Conservation (phyloP, 2,797 vertebrate genomes). For the Peromyscus nudipes region DNA sequence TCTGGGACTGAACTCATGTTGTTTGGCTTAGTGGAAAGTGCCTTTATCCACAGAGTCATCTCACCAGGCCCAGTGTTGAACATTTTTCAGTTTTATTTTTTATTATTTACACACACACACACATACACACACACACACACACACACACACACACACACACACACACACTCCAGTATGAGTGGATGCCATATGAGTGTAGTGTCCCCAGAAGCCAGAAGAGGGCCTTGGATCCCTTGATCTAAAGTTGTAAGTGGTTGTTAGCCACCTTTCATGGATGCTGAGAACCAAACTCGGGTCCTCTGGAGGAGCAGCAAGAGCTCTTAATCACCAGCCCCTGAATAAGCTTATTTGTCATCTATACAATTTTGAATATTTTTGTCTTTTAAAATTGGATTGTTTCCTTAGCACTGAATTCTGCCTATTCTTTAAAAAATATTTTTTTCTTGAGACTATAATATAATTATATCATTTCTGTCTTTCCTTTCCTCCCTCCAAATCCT, state of each 20-base stretch:
- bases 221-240: neutral
- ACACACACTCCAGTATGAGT: too few species aligned
- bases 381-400: neutral
- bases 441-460: neutral
- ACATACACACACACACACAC: too few species aligned
- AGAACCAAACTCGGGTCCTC: neutral
- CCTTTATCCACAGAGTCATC: neutral
- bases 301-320: neutral
- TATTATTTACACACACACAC: neutral
- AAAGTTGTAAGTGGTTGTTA: neutral
- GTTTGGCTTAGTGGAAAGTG: too few species aligned
- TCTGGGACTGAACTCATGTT: too few species aligned
- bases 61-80: neutral
- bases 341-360: neutral
- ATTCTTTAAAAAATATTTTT: neutral
- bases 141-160: too few species aligned
- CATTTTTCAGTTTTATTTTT: neutral
- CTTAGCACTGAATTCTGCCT: neutral
- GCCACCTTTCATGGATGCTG: neutral
- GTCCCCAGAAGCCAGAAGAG: neutral
- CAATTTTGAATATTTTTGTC: neutral
- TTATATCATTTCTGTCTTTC: neutral
- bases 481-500: neutral
- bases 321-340: too few species aligned
- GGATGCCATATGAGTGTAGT: neutral